Conservation (phyloP, 2,113 vertebrate species). For the Tupaia chinensis region DNA sequence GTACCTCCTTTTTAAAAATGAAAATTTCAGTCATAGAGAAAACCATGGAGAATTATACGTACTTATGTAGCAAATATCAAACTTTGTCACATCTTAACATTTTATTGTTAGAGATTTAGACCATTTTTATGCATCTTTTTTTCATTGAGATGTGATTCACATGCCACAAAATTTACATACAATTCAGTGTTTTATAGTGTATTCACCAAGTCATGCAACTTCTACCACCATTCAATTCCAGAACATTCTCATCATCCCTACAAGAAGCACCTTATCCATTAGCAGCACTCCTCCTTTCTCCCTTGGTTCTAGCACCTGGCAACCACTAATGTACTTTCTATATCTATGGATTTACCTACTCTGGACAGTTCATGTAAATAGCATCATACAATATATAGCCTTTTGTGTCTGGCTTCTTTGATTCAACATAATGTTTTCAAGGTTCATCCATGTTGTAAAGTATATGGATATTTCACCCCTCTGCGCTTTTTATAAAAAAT, state of each 20-base stretch:
- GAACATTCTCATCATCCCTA: neutral
- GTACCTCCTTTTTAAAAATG: neutral
- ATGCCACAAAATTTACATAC: neutral
- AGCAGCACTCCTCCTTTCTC: neutral
- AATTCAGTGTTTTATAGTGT: neutral
- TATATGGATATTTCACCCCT: neutral
- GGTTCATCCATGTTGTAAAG: neutral
- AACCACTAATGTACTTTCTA: neutral
- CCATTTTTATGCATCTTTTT: slow-evolving; percentile 19
- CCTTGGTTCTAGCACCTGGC: neutral
- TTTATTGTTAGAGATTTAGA: slow-evolving; percentile 1
- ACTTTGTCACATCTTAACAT: neutral
- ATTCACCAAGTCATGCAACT: neutral
- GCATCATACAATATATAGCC: neutral
- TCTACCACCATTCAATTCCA: neutral
- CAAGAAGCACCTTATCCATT: neutral
- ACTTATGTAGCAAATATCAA: neutral
- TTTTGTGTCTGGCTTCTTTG: neutral
- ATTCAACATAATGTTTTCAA: neutral
- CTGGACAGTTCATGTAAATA: neutral
- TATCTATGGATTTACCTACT: neutral
- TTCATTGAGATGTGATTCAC: neutral
- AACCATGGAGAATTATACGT: neutral
- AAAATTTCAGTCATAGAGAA: neutral
- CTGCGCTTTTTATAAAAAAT: too few species aligned